Percentiles rank a stretch among this genome's conserved stretches.
phyloP scores from a whole-genome alignment of 2,797 vertebrate genomes.

The Spinibarbus caldwelli region DNA sequence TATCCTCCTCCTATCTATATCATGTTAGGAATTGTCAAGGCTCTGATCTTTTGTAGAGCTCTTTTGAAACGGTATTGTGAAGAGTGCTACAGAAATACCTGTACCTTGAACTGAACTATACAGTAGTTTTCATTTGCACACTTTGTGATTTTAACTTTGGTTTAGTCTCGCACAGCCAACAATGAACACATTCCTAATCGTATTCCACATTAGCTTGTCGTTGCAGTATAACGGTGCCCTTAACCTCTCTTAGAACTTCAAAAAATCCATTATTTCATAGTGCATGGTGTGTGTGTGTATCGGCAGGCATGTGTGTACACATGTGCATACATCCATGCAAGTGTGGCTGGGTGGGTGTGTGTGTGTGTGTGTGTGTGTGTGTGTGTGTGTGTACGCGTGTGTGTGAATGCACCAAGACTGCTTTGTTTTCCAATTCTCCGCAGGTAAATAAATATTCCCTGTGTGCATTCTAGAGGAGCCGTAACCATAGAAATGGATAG shows the following conservation, averaged over 20 bases:
- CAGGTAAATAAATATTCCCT: conserved; percentile 65
- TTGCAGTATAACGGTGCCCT: conserved; percentile 59
- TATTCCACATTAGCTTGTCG: conserved; percentile 68
- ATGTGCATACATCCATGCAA: conserved; percentile 27
- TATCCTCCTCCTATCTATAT: neutral
- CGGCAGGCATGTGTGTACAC: neutral
- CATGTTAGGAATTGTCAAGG: conserved; percentile 1
- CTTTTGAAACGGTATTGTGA: neutral
- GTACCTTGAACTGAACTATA: neutral
- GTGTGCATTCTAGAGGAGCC: conserved; percentile 59
- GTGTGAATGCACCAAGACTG: conserved; percentile 44
- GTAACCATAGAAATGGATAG: conserved; percentile 61
- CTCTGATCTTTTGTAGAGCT: conserved; percentile 4
- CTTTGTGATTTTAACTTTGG: conserved; percentile 67
- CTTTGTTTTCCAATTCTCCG: conserved; percentile 63
- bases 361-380: no score
- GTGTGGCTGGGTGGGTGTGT: no score
- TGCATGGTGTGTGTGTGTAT: conserved; percentile 11
- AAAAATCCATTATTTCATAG: conserved; percentile 51
- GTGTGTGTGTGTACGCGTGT: conserved; percentile 28
- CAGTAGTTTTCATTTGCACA: conserved; percentile 21
- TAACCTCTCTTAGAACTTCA: conserved; percentile 59
- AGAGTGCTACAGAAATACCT: conserved; percentile 4
- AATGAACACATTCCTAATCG: conserved; percentile 59
- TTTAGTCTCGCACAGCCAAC: conserved; percentile 70